Percentiles rank a stretch among this genome's conserved stretches.
These are phyloP conservation scores for Microcebus griseorufus DNA, from an alignment of 2,113 vertebrate genomes.

Conservation along the genomic window DNA sequence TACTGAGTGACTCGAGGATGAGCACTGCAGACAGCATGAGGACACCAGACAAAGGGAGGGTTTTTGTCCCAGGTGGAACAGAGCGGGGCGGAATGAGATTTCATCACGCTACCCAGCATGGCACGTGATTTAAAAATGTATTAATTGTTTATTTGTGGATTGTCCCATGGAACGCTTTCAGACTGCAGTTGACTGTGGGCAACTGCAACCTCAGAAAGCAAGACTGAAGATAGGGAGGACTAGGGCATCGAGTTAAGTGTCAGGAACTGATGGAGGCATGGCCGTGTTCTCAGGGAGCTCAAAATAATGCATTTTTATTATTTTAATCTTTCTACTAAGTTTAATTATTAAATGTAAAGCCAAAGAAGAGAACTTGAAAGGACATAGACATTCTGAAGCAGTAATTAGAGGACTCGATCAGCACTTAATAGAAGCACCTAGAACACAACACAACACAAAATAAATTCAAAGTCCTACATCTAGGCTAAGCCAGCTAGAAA, in stretches of 20 bases:
- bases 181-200: background rate
- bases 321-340: background rate
- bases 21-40: background rate
- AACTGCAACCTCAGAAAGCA: background rate
- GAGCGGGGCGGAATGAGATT: too few species aligned
- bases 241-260: background rate
- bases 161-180: background rate
- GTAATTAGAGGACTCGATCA: background rate
- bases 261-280: background rate
- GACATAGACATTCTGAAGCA: background rate
- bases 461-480: background rate
- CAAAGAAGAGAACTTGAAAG: background rate
- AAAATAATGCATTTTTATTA: background rate
- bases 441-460: background rate
- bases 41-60: background rate
- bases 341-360: background rate
- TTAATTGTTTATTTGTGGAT: background rate
- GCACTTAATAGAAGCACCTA: background rate
- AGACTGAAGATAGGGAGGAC: background rate
- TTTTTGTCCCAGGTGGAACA: background rate
- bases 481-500: accelerated
- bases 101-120: too few species aligned
- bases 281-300: background rate
- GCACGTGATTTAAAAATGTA: too few species aligned
- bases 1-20: background rate